These are phyloP conservation scores for Brachyhypopomus gauderio DNA, from an alignment of 2,113 vertebrate species.

Conservation along the genomic window DNA sequence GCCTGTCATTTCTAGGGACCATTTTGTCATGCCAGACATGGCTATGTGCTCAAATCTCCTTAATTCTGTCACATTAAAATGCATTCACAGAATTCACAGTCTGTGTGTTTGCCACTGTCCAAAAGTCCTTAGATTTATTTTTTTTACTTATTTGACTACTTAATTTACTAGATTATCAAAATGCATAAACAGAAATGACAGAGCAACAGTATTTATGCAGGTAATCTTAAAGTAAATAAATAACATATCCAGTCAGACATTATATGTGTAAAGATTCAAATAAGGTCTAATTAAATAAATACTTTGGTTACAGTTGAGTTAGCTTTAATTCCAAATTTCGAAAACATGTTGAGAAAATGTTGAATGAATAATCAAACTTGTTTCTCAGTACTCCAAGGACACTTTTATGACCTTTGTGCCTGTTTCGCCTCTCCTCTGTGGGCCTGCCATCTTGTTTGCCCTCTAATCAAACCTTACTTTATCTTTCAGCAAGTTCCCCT, in stretches of 20 bases:
- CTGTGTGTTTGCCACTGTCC: not conserved
- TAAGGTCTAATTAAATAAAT: too few species aligned
- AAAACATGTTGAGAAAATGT: not conserved
- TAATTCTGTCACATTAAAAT: not conserved
- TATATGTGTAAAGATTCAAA: too few species aligned
- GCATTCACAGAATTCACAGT: not conserved
- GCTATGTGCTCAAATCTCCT: not conserved
- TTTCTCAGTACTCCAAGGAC: not conserved
- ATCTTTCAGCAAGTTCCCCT: conserved; percentile 87
- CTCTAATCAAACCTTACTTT: conserved; percentile 89
- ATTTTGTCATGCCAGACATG: conserved; percentile 28
- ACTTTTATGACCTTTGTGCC: conserved; percentile 69
- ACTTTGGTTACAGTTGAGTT: too few species aligned
- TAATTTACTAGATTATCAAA: not conserved
- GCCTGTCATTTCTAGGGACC: conserved; percentile 24
- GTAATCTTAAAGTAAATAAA: too few species aligned
- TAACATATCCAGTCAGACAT: too few species aligned
- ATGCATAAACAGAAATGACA: not conserved
- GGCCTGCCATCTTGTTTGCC: conserved; percentile 50
- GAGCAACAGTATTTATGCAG: too few species aligned
- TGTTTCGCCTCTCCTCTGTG: conserved; percentile 79
- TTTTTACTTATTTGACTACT: too few species aligned
- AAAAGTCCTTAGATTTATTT: not conserved
- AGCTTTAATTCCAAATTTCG: not conserved
- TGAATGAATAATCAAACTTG: not conserved